These are phyloP conservation scores for Platalea minor DNA, from an alignment of 2,797 vertebrate species.

Conservation along the genomic window DNA sequence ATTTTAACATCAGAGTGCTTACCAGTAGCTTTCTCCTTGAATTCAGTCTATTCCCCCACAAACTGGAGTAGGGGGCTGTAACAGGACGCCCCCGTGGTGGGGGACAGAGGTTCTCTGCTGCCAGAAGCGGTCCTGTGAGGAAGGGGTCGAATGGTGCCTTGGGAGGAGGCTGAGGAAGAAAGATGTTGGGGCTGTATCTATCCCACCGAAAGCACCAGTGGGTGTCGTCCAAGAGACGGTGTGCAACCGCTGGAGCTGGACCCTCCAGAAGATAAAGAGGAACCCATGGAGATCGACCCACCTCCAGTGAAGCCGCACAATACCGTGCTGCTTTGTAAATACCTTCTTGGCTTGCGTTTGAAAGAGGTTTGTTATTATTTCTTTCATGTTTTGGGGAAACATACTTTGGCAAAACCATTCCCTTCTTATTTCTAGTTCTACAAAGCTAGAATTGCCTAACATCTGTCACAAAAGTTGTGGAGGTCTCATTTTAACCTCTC, in stretches of 20 bases:
- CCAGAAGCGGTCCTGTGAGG: accelerated
- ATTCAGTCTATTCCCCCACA: not conserved
- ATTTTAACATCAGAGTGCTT: not conserved
- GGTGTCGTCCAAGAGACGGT: not conserved
- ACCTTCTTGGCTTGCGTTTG: not conserved
- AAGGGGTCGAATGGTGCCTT: not conserved
- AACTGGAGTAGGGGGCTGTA: not conserved
- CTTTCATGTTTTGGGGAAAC: not conserved
- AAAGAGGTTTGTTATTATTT: not conserved
- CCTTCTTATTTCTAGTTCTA: not conserved
- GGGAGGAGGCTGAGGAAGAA: not conserved
- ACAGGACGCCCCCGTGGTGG: not conserved
- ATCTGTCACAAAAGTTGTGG: not conserved
- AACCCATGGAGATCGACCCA: not conserved
- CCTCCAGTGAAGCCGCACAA: not conserved
- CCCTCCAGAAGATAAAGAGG: not conserved
- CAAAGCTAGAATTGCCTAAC: not conserved
- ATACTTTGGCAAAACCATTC: not conserved
- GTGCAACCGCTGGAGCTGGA: not conserved
- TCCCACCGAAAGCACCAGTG: not conserved
- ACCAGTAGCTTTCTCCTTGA: not conserved
- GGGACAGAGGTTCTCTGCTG: not conserved
- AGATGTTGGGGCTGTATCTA: not conserved
- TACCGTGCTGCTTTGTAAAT: not conserved
- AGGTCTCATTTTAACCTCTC: not conserved